Conservation (phyloP, 1,140 invertebrate genomes). For the Sitodiplosis mosellana region DNA sequence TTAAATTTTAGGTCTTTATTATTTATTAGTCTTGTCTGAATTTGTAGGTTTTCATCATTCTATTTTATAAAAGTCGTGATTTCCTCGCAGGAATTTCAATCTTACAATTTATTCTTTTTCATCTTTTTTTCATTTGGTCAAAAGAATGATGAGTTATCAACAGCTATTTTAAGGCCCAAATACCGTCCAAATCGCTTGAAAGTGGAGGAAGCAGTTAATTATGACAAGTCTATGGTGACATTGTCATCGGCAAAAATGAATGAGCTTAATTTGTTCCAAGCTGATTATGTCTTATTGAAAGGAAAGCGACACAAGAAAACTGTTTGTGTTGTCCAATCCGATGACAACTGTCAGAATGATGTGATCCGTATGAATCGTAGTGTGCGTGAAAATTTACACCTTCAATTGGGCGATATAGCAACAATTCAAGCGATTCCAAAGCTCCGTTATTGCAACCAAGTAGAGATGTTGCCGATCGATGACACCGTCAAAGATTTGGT, state of each 20-base stretch:
- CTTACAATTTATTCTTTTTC: too few relatives aligned
- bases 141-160: constrained; percentile 87
- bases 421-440: constrained; percentile 88
- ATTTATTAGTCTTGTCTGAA: too few relatives aligned
- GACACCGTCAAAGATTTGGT: constrained; percentile 90
- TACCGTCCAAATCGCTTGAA: constrained; percentile 94
- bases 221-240: constrained; percentile 96
- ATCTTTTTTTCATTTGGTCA: too few relatives aligned
- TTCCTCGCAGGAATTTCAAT: too few relatives aligned
- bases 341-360: constrained; percentile 89
- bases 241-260: constrained; percentile 98
- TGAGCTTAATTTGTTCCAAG: constrained; percentile 91
- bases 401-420: constrained; percentile 92
- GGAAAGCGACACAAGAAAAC: constrained; percentile 96
- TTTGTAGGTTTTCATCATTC: too few relatives aligned
- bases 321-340: constrained; percentile 93
- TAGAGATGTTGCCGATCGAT: constrained; percentile 97
- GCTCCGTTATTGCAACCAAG: constrained; percentile 95
- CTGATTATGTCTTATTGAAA: constrained; percentile 92
- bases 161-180: constrained; percentile 94
- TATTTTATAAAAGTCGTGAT: too few relatives aligned
- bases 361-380: constrained; percentile 98
- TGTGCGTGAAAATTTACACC: constrained; percentile 90
- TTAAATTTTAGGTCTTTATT: too few relatives aligned
- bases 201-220: constrained; percentile 93